Conservation (phyloP, 2,797 vertebrate species). For the Tragelaphus eurycerus region DNA sequence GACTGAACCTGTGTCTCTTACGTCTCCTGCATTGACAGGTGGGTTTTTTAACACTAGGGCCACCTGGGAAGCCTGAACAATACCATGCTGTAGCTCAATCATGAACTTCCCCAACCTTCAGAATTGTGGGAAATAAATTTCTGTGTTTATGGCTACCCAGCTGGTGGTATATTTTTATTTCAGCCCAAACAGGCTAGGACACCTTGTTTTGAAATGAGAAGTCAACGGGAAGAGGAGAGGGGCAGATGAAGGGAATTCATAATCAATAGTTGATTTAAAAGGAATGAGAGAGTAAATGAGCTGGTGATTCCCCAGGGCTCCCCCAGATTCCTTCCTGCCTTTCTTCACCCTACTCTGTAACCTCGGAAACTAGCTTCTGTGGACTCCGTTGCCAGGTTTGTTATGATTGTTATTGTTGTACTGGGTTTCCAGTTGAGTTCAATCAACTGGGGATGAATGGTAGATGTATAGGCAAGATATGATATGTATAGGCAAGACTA, state of each 20-base stretch:
- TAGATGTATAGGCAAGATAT: background rate
- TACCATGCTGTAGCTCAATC: background rate
- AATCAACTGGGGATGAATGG: background rate
- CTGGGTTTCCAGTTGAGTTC: background rate
- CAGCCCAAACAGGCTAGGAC: background rate
- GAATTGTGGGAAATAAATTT: background rate
- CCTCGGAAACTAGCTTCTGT: background rate
- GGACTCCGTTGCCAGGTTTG: rapidly evolving
- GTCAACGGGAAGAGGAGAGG: background rate
- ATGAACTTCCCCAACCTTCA: background rate
- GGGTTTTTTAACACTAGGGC: background rate
- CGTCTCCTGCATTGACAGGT: background rate
- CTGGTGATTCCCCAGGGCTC: background rate
- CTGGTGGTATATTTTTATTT: background rate
- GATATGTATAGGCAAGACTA: background rate
- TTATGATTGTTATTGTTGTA: background rate
- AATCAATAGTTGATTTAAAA: background rate
- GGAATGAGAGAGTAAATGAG: background rate
- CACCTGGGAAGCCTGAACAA: background rate
- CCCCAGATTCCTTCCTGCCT: background rate
- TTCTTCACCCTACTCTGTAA: background rate
- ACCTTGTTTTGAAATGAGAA: background rate
- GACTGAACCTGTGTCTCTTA: background rate
- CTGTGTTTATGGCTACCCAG: background rate
- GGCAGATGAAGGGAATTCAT: background rate